Evolutionary conservation across 1,140 invertebrate genomes (phyloP).

Genomic region (Mylabris phalerata): DNA sequence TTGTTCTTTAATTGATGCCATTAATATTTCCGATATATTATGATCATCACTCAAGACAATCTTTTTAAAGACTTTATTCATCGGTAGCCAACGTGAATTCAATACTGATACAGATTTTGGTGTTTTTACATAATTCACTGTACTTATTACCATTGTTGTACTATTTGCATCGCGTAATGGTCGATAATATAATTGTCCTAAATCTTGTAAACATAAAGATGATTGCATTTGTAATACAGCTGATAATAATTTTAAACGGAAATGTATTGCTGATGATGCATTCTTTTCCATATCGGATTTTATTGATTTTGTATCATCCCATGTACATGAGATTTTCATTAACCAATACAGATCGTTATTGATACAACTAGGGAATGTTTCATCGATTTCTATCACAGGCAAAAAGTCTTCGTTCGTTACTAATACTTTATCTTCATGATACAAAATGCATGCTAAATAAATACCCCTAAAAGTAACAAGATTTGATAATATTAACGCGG

Average conservation of each 20-base stretch:
- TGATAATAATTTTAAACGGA: conserved; percentile 84
- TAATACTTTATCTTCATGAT: conserved; percentile 90
- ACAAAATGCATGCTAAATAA: conserved; percentile 85
- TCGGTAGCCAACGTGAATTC: conserved; percentile 83
- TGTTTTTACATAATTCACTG: conserved; percentile 76
- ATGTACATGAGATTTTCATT: conserved; percentile 93
- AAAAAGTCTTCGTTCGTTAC: conserved; percentile 95
- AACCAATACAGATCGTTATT: conserved; percentile 95
- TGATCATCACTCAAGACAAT: conserved; percentile 58
- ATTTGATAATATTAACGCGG: conserved; percentile 43
- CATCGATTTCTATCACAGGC: conserved; percentile 93
- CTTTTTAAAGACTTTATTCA: conserved; percentile 61
- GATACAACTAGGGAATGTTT: conserved; percentile 85
- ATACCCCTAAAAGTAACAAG: conserved; percentile 63
- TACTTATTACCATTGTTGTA: conserved; percentile 76
- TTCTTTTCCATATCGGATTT: conserved; percentile 90
- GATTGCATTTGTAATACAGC: conserved; percentile 89
- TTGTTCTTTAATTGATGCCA: conserved; percentile 82
- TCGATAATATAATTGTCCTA: conserved; percentile 88
- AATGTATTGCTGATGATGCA: conserved; percentile 81
- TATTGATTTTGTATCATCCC: conserved; percentile 90
- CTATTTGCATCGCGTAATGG: conserved; percentile 81
- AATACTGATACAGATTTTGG: conserved; percentile 77
- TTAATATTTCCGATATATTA: conserved; percentile 71
- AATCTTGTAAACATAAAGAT: conserved; percentile 81